Evolutionary conservation across 2,888 invertebrate genomes (phyloP), one percentile per base, ranked within the genome.

Genomic region (Iphiclides podalirius): DNA sequence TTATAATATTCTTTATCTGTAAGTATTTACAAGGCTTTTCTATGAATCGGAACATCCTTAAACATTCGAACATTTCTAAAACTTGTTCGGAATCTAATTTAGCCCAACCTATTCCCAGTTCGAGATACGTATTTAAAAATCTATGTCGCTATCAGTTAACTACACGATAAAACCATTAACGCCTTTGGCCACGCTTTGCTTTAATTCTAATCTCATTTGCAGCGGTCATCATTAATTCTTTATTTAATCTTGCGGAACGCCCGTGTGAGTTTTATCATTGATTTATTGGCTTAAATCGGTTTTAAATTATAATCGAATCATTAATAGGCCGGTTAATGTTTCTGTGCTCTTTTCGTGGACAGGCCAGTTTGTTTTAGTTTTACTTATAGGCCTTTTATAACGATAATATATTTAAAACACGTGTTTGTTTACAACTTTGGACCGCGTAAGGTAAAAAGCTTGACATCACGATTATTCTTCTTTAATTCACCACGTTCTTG

Each of bases 291-390:
- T 33, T 26, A 11, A 20, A 47, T 23, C 34, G 15, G 34, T 35
- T 47, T 47, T 14, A 40, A 47, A 47, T 47, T 39, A 39, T 47
- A 47, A 47, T 47, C 47, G 15, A 26, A 40, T 35, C 47, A 26
- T 26, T 34, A 17, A 31, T 17, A 33, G 16, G 41, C 33, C 31
- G 33, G 33, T 4, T 9, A 42, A 42, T 42, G 16, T 31, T 17
- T 33, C n/a, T 3, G n/a, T 1, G 31, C n/a, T 11, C 2, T 12
- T 31, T 31, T 31, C n/a, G 12, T n/a, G 12, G 31, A 11, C n/a
- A 11, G 11, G 12, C 11, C 31, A 11, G 31, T 31, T 31, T 9
- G 28, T 28, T 28, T 28, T 28, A 9, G 31, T 11, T 11, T 31
- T 31, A 31, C 1, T 11, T 31, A 31, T 11, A 31, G 11, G 31